phyloP scores from a whole-genome alignment of 1,140 invertebrate species.

The Venustaconcha ellipsiformis region DNA sequence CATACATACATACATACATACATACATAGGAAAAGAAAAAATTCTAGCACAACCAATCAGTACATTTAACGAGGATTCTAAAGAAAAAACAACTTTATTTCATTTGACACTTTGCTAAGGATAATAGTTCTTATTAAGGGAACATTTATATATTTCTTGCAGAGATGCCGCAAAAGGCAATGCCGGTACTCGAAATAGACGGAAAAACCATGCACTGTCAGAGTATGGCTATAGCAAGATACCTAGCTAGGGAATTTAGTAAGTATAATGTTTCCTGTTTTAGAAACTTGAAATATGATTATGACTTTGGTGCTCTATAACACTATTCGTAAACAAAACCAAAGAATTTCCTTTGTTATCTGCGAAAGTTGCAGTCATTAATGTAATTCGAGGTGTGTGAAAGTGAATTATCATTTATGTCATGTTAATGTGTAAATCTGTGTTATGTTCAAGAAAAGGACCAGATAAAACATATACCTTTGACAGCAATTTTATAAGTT shows the following conservation, averaged over 20 bases:
- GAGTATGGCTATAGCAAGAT: slow-evolving; percentile 30
- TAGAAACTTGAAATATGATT: background rate
- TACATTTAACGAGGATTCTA: background rate
- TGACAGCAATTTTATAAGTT: background rate
- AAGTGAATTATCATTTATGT: too few relatives aligned
- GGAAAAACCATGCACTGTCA: slow-evolving; percentile 24
- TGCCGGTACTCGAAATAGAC: slow-evolving; percentile 30
- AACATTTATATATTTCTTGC: background rate
- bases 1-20: too few relatives aligned
- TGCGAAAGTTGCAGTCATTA: too few relatives aligned
- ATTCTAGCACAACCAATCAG: background rate
- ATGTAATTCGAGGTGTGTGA: too few relatives aligned
- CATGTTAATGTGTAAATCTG: too few relatives aligned
- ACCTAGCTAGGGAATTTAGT: slow-evolving; percentile 33
- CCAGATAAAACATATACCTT: background rate
- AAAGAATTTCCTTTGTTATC: too few relatives aligned
- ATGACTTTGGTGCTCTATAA: background rate
- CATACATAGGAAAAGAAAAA: background rate
- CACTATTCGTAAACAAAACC: too few relatives aligned
- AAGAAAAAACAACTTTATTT: background rate
- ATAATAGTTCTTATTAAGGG: background rate
- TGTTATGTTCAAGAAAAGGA: background rate
- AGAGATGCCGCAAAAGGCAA: slow-evolving; percentile 29
- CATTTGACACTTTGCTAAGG: background rate
- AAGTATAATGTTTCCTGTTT: background rate